A percentile compares a stretch with the other conserved stretches of the same genome.
Evolutionary conservation across 2,888 invertebrate genomes (phyloP).

Genomic region (Crepidodera aurea): DNA sequence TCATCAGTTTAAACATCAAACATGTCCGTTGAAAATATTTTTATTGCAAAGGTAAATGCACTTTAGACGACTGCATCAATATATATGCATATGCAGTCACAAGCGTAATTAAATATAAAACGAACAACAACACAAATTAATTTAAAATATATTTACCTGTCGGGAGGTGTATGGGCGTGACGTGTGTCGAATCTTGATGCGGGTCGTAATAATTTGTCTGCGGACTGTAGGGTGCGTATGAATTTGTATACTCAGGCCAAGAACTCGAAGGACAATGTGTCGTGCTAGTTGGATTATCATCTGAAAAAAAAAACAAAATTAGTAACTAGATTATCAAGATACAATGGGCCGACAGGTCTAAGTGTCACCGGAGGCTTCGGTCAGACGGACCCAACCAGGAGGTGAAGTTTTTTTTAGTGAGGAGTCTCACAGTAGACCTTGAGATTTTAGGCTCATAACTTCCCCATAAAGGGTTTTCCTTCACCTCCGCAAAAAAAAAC

Average conservation of each 20-base stretch:
- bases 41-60: neutral
- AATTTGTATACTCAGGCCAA: slow-evolving; percentile 61
- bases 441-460: no score
- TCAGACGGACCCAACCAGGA: no score
- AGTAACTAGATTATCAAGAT: no score
- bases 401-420: no score
- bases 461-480: no score
- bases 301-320: slow-evolving; percentile 62
- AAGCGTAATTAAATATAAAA: slow-evolving; percentile 19
- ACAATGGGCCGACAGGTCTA: no score
- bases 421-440: no score
- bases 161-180: slow-evolving; percentile 68
- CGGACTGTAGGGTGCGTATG: slow-evolving; percentile 65
- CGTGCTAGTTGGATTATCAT: slow-evolving; percentile 53
- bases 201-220: slow-evolving; percentile 62
- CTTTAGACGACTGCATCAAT: neutral
- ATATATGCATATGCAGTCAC: neutral
- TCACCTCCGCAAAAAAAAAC: no score
- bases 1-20: no score
- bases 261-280: slow-evolving; percentile 50
- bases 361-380: no score
- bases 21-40: neutral
- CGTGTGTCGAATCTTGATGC: slow-evolving; percentile 63
- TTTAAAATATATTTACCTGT: slow-evolving; percentile 60
- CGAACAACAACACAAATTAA: slow-evolving; percentile 6